Base-by-base conservation (phyloP, 2,113 vertebrate species). In the Naja naja region DNA sequence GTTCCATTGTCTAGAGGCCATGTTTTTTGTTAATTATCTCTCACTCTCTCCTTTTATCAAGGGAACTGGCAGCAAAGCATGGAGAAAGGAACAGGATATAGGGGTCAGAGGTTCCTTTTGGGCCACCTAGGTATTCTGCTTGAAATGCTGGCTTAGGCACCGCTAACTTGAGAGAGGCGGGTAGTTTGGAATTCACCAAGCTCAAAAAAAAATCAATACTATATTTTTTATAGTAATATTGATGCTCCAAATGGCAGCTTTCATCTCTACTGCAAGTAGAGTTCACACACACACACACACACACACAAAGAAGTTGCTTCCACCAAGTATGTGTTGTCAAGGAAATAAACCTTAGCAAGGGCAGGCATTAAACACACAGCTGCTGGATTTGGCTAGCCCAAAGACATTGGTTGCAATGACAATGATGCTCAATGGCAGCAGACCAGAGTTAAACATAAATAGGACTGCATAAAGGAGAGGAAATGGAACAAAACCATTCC, bases 21-120 rank as follows among this genome's bases (percentile, higher is more conserved):
- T 98, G 97, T 98, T 98, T 98, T 98, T 98, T 98, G 98, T 99
- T 99, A 99, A 99, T 99, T 99, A 99, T 99, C 99, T 99, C 98
- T 99, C 98, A 99, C 98, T 99, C 99, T 98, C 98, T 98, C 95
- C 93, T 98, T 98, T 98, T 98, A 98, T 97, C 96, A 56, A 95
- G 98, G 97, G 98, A 98, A 98, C 97, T 94, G 98, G 98, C 98
- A 98, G 98, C 98, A 98, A 98, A 98, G 97, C 93, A 53, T 47
- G 96, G 97, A 98, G 98, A 99, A 98, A 98, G 97, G 98, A 98
- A 99, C 98, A 99, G 99, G 98, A 99, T 99, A 99, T 98, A 97
- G 98, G 97, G 99, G 98, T 98, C 97, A 98, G 95, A 96, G 97
- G 98, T 98, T 99, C 98, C 98, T 49, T 23, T 93, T 97, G 97